Evolutionary conservation across 2,888 invertebrate genomes (phyloP).

Genomic region (Azorinus chamasolen): DNA sequence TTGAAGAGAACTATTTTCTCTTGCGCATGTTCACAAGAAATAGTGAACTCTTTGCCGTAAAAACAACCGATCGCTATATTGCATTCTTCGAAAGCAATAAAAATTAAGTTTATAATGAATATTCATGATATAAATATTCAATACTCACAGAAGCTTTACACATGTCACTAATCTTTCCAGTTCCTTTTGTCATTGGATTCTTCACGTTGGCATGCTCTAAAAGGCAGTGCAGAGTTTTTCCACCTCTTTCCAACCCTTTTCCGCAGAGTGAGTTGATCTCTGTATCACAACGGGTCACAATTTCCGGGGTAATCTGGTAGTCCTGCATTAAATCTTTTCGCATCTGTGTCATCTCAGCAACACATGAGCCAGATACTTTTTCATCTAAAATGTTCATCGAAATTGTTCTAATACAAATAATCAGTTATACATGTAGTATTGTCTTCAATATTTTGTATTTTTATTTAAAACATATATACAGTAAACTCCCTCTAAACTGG

Average conservation of each 20-base stretch:
- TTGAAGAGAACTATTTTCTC: too few relatives aligned
- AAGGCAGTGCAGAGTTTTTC: slow-evolving; percentile 97
- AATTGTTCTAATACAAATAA: not conserved
- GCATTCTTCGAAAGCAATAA: too few relatives aligned
- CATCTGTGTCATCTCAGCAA: slow-evolving; percentile 96
- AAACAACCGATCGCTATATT: too few relatives aligned
- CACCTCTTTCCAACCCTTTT: slow-evolving; percentile 92
- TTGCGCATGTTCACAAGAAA: too few relatives aligned
- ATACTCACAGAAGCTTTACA: slow-evolving; percentile 75
- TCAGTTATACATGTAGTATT: too few relatives aligned
- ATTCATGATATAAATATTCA: too few relatives aligned
- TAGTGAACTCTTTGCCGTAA: too few relatives aligned
- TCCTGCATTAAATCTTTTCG: slow-evolving; percentile 96
- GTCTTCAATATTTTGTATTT: too few relatives aligned
- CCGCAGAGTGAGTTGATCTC: slow-evolving; percentile 90
- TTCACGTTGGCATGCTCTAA: slow-evolving; percentile 93
- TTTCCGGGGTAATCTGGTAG: slow-evolving; percentile 96
- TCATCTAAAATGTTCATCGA: too few relatives aligned
- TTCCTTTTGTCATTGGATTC: slow-evolving; percentile 22
- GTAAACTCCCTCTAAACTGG: too few relatives aligned
- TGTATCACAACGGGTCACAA: slow-evolving; percentile 94
- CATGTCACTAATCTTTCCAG: slow-evolving; percentile 34
- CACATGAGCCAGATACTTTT: slow-evolving; percentile 89
- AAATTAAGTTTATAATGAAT: too few relatives aligned
- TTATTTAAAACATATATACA: too few relatives aligned